These are phyloP conservation scores for Odontesthes bonariensis DNA, from an alignment of 2,113 vertebrate genomes.

Conservation along the genomic window DNA sequence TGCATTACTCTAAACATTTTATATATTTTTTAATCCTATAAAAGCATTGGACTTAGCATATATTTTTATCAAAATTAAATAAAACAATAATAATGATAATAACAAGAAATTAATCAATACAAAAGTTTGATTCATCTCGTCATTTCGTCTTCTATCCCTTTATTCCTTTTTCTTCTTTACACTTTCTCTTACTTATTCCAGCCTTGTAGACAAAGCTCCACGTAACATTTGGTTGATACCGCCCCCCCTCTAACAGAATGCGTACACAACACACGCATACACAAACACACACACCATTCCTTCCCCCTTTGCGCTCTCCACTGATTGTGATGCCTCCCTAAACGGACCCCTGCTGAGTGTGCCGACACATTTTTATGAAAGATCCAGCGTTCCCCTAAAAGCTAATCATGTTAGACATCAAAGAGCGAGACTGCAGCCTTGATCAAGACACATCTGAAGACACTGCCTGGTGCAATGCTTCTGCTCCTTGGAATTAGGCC, in stretches of 20 bases:
- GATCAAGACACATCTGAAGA: constrained; percentile 71
- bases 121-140: neutral
- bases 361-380: constrained; percentile 75
- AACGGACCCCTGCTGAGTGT: constrained; percentile 61
- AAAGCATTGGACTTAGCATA: too few species aligned
- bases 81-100: too few species aligned
- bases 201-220: constrained; percentile 31
- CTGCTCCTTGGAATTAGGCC: constrained; percentile 42
- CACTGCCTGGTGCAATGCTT: constrained; percentile 29
- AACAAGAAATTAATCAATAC: neutral
- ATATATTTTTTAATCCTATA: too few species aligned
- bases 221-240: constrained; percentile 26
- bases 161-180: neutral
- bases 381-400: constrained; percentile 72
- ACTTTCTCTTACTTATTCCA: neutral
- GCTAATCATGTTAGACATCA: constrained; percentile 80
- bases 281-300: neutral
- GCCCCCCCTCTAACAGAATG: neutral
- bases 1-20: too few species aligned
- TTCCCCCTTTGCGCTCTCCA: constrained; percentile 17
- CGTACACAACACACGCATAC: too few species aligned
- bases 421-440: constrained; percentile 65
- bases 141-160: constrained; percentile 1
- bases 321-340: constrained; percentile 70
- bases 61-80: too few species aligned